Evolutionary conservation across 2,113 vertebrate species (phyloP).

Genomic region (Prochilodus magdalenae): DNA sequence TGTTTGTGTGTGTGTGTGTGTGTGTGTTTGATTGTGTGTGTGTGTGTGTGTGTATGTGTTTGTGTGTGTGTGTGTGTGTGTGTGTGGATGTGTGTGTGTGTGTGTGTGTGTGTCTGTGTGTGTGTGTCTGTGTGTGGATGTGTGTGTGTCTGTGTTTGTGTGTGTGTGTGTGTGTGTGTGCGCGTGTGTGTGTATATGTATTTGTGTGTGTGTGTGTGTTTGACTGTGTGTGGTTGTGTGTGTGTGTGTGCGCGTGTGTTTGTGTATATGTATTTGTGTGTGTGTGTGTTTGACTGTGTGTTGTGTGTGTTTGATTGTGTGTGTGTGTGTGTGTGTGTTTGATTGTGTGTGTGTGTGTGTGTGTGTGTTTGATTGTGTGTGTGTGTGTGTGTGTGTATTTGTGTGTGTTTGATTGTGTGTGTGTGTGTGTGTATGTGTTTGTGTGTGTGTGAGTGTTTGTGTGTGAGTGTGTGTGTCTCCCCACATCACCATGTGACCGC

Average conservation of each 20-base stretch:
- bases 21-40: too few species aligned
- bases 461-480: conserved; percentile 7
- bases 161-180: conserved; percentile 15
- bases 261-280: too few species aligned
- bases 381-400: conserved; percentile 15
- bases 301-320: conserved; percentile 8
- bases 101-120: conserved; percentile 5
- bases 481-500: conserved; percentile 24
- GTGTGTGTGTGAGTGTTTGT: neutral
- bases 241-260: neutral
- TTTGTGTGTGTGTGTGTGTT: neutral
- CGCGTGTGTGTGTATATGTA: neutral
- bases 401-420: neutral
- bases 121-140: conserved; percentile 16
- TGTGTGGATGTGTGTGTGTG: neutral
- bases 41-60: neutral
- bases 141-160: neutral
- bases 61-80: conserved; percentile 11
- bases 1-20: conserved; percentile 16
- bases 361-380: neutral
- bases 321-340: neutral
- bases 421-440: neutral
- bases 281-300: conserved; percentile 3
- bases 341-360: conserved; percentile 13
- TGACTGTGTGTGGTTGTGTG: conserved; percentile 14